Conservation (phyloP, 2,797 vertebrate genomes). For the Hippopotamyrus pictus region DNA sequence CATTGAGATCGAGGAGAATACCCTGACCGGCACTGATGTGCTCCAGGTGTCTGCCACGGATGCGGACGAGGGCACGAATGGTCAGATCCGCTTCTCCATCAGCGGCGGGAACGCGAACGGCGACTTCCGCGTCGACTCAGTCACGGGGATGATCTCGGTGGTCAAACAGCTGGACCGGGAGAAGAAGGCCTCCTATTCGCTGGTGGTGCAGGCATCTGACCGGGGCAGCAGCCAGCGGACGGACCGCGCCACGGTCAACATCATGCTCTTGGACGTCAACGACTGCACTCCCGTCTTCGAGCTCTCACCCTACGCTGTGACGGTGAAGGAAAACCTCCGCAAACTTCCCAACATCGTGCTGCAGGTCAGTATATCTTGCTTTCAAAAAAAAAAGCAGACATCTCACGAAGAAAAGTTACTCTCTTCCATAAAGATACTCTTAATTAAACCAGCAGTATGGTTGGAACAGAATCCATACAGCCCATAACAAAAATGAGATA, state of each 20-base stretch:
- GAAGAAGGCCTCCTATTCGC: conserved; percentile 59
- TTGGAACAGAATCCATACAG: background rate
- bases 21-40: conserved; percentile 79
- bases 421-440: background rate
- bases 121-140: conserved; percentile 85
- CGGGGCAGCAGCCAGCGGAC: conserved; percentile 80
- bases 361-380: conserved; percentile 68
- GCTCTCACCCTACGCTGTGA: conserved; percentile 82
- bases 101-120: conserved; percentile 59
- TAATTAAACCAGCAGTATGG: background rate
- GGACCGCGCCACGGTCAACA: conserved; percentile 70
- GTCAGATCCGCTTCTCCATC: conserved; percentile 85
- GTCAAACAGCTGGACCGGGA: conserved; percentile 86
- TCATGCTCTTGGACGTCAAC: conserved; percentile 81
- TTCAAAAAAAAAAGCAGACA: background rate
- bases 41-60: conserved; percentile 78
- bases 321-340: conserved; percentile 76
- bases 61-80: conserved; percentile 82
- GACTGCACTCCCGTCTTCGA: conserved; percentile 84
- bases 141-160: conserved; percentile 83
- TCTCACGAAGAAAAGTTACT: background rate
- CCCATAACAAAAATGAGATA: background rate
- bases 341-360: conserved; percentile 74
- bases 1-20: conserved; percentile 80
- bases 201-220: conserved; percentile 80